Percentiles rank a stretch among this genome's conserved stretches.
Evolutionary conservation across 2,113 vertebrate genomes (phyloP).

Genomic region (Apaloderma vittatum): DNA sequence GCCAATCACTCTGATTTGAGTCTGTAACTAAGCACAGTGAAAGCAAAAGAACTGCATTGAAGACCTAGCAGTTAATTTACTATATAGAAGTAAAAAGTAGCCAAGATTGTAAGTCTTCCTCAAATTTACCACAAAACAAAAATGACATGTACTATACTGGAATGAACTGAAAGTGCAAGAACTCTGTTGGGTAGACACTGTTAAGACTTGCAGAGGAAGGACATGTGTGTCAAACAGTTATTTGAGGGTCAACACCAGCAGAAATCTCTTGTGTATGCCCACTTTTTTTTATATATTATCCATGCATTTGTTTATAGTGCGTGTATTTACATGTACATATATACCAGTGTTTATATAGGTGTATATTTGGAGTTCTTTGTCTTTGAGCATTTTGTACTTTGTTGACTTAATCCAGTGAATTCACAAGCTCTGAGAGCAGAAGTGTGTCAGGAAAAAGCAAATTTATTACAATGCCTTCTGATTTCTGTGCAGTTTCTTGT

Average conservation of each 20-base stretch:
- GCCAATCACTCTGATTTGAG: neutral
- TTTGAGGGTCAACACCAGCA: neutral
- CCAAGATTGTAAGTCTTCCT: neutral
- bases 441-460: rapidly evolving
- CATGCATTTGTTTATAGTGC: neutral
- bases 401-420: neutral
- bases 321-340: neutral
- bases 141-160: rapidly evolving
- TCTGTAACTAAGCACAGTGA: neutral
- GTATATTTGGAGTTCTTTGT: neutral
- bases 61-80: neutral
- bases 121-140: neutral
- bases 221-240: neutral
- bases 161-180: neutral
- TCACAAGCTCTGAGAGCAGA: neutral
- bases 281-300: neutral
- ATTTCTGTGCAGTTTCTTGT: constrained; percentile 2
- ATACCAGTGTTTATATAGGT: neutral
- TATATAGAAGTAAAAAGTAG: neutral
- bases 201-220: neutral
- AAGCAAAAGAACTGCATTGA: neutral
- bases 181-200: rapidly evolving
- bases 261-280: neutral
- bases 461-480: neutral
- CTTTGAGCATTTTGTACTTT: neutral